A percentile compares a stretch with the other conserved stretches of the same genome.
Evolutionary conservation across 2,113 vertebrate species (phyloP).

Genomic region (Zosterops lateralis): DNA sequence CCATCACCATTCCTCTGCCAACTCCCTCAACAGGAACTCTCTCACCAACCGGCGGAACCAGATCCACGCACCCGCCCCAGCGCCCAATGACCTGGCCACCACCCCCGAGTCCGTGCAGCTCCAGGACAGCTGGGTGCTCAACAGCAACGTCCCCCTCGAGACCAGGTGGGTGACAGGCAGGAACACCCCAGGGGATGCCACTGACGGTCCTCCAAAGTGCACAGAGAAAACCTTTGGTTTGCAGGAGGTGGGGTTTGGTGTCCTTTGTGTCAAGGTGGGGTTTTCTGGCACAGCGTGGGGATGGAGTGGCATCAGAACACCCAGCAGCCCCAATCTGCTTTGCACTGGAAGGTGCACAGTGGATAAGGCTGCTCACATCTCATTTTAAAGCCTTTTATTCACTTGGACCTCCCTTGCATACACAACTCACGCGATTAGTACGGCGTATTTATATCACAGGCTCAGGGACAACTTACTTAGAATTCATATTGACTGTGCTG

Average conservation of each 20-base stretch:
- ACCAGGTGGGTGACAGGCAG: constrained; percentile 79
- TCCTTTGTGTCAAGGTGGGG: fast-evolving
- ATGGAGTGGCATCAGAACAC: not conserved
- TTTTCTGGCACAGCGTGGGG: fast-evolving
- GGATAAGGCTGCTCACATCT: constrained; percentile 7
- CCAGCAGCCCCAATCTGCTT: not conserved
- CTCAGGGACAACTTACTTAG: constrained; percentile 45
- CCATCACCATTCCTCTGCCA: constrained; percentile 93
- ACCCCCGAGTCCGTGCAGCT: constrained; percentile 97
- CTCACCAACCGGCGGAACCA: constrained; percentile 91
- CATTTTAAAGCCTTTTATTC: constrained; percentile 38
- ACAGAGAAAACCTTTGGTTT: not conserved
- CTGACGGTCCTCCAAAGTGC: fast-evolving
- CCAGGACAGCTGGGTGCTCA: constrained; percentile 99
- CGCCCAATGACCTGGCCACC: constrained; percentile 90
- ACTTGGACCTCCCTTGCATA: constrained; percentile 13
- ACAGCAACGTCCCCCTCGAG: constrained; percentile 96
- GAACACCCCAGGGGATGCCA: fast-evolving
- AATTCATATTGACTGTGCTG: constrained; percentile 63
- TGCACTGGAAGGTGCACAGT: not conserved
- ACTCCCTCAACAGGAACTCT: constrained; percentile 97
- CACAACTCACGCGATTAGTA: constrained; percentile 49
- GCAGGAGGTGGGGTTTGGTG: not conserved
- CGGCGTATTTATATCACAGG: constrained; percentile 50
- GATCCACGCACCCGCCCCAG: constrained; percentile 86